Evolutionary conservation across 2,797 vertebrate genomes (phyloP).

Genomic region (Acipenser ruthenus): DNA sequence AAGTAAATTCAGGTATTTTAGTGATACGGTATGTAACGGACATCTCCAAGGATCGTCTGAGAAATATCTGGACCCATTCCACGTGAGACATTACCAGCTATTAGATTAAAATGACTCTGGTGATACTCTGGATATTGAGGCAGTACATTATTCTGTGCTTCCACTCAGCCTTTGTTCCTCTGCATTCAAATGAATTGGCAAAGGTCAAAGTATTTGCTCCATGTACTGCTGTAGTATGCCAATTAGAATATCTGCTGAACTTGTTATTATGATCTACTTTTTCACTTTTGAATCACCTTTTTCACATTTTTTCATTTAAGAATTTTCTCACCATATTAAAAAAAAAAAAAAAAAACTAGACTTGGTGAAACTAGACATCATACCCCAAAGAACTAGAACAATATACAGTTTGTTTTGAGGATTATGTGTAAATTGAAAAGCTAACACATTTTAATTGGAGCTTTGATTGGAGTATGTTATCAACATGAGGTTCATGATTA

Average conservation of each 20-base stretch:
- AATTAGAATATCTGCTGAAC: constrained; percentile 21
- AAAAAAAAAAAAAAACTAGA: too few relatives aligned
- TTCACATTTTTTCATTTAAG: too few relatives aligned
- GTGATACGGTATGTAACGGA: not conserved
- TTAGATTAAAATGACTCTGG: not conserved
- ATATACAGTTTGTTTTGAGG: too few relatives aligned
- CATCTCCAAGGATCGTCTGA: not conserved
- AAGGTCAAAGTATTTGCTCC: constrained; percentile 31
- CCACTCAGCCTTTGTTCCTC: constrained; percentile 12
- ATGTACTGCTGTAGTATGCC: constrained; percentile 20
- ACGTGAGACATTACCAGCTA: not conserved
- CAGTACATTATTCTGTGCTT: constrained; percentile 8
- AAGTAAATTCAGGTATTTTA: not conserved
- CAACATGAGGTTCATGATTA: too few relatives aligned
- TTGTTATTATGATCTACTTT: constrained; percentile 13
- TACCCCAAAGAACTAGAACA: too few relatives aligned
- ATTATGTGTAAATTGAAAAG: too few relatives aligned
- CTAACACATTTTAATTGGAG: too few relatives aligned
- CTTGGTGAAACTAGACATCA: too few relatives aligned
- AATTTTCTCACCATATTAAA: too few relatives aligned
- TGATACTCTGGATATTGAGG: not conserved
- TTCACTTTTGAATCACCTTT: too few relatives aligned
- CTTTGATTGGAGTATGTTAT: too few relatives aligned
- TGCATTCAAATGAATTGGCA: constrained; percentile 25
- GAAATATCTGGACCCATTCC: not conserved